Base-by-base conservation (phyloP, 2,113 vertebrate genomes). In the Xiphophorus maculatus region DNA sequence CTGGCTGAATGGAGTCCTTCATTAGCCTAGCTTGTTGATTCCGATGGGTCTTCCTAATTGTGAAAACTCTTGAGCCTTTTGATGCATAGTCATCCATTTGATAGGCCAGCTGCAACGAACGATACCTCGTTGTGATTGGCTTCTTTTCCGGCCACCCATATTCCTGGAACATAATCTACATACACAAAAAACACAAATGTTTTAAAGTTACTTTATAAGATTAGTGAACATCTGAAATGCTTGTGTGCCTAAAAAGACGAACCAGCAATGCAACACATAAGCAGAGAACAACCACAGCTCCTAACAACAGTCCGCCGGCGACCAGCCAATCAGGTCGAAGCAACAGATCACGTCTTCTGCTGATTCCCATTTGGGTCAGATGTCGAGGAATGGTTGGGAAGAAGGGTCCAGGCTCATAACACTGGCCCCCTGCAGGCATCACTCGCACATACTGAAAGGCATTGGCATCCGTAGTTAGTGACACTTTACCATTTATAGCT, bases 351-450 rank as follows among this genome's bases (percentile, higher is more conserved):
- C 63, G 82, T 0, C 76, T 92, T 70, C 66, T 93, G 9, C 84
- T 91, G 1, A 98, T 96, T 29, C 97, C 97, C 37, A 94, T 85
- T 75, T 96, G 95, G 5, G 95, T 94, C 29, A 96, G 74, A 0
- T 95, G 86, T 69, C 93, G 91, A 17, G 96, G 95, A 0, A 73
- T 85, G 0, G 94, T 90, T 79, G 95, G 91, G 51, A 96, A 95
- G 85, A 98, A 97, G 0, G 96, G 94, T 0, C 96, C 95, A 0
- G 94, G 87, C 25, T 95, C 93, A 0, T 96, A 96, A 73, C 97
- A 98, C 67, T 87, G 95, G 10, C 91, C 96, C 0, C 95, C 96
- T 0, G 60, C 73, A 0, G 96, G 95, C 93, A 98, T 93, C 64
- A 95, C 95, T 25, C 91, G 86, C 13, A 98, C 6, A 44, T 96